phyloP scores from a whole-genome alignment of 2,888 invertebrate species.

The Cataglyphis livida region DNA sequence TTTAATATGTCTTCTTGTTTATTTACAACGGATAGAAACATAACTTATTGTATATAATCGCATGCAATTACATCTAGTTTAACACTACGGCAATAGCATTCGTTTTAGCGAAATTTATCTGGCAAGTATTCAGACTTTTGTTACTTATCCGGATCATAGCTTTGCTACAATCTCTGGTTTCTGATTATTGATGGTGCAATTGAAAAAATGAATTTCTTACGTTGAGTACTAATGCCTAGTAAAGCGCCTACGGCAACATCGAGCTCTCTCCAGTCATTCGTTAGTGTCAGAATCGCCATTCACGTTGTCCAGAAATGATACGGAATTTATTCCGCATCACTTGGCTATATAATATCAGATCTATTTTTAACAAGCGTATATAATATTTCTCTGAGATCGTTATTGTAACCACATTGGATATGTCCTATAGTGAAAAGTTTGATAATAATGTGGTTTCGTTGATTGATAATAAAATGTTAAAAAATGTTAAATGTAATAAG shows the following conservation, averaged over 20 bases:
- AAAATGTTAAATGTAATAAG: background rate
- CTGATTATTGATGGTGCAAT: slow-evolving; percentile 4
- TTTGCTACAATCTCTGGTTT: slow-evolving; percentile 11
- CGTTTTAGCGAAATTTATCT: slow-evolving; percentile 31
- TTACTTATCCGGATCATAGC: slow-evolving; percentile 8
- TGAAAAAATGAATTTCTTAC: slow-evolving; percentile 15
- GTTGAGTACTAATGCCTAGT: background rate
- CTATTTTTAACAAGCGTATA: slow-evolving; percentile 70
- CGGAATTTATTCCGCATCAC: slow-evolving; percentile 46
- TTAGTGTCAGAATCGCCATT: slow-evolving; percentile 56
- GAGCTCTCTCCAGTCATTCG: slow-evolving; percentile 30
- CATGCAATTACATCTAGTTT: slow-evolving; percentile 38
- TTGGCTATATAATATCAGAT: slow-evolving; percentile 77
- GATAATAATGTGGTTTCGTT: slow-evolving; percentile 60
- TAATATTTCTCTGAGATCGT: slow-evolving; percentile 61
- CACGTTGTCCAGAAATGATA: slow-evolving; percentile 52
- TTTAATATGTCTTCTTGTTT: background rate
- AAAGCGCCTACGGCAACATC: slow-evolving; percentile 40
- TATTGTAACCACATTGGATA: slow-evolving; percentile 67
- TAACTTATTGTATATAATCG: background rate
- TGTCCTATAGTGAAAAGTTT: slow-evolving; percentile 63
- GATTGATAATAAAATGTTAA: slow-evolving; percentile 27
- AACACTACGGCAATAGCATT: slow-evolving; percentile 11
- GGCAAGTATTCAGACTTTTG: slow-evolving; percentile 29
- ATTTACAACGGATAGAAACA: slow-evolving; percentile 13